Base-by-base conservation (phyloP, 2,113 vertebrate species). In the Cyprinus carpio region DNA sequence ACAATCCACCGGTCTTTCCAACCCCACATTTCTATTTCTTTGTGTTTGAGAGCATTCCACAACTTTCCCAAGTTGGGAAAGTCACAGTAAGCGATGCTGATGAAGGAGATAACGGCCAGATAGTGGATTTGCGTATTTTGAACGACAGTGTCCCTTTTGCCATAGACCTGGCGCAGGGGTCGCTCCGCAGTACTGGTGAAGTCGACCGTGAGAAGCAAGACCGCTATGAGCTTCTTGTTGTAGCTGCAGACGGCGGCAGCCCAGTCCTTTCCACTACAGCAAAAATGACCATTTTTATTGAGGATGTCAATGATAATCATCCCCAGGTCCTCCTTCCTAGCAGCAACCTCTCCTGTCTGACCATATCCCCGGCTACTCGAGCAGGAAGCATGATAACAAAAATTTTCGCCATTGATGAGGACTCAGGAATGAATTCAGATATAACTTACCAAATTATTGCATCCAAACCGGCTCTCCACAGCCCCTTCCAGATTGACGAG, bases 271-370 rank as follows among this genome's bases (percentile, higher is more conserved):
- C 93, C 2, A 90, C 94, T 78, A 90, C 85, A 20, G 92, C 91
- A 84, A 92, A 88, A 83, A 91, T 95, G 4, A 95, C 92, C 0
- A 72, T 95, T 84, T 94, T 94, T 86, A 90, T 95, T 27, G 92
- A 94, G 86, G 95, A 95, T 84, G 84, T 95, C 87, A 95, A 95
- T 82, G 95, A 95, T 91, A 95, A 95, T 85, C 86, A 87, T 77
- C 95, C 95, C 27, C 91, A 92, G 82, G 92, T 95, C 37, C 90
- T 95, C 81, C 90, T 94, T 54, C 94, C 94, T 16, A 90, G 90
- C 90, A 95, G 87, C 84, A 95, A 95, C 83, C 88, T 91, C 51
- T 93, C 95, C 1, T 95, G 95, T 83, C 85, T 93, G 58, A 91
- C 91, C 0, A 86, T 95, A 67, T 87, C 92, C 2, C 91, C 92